Base-by-base conservation (phyloP, 2,888 invertebrate species). In the Heteropelma amictum region DNA sequence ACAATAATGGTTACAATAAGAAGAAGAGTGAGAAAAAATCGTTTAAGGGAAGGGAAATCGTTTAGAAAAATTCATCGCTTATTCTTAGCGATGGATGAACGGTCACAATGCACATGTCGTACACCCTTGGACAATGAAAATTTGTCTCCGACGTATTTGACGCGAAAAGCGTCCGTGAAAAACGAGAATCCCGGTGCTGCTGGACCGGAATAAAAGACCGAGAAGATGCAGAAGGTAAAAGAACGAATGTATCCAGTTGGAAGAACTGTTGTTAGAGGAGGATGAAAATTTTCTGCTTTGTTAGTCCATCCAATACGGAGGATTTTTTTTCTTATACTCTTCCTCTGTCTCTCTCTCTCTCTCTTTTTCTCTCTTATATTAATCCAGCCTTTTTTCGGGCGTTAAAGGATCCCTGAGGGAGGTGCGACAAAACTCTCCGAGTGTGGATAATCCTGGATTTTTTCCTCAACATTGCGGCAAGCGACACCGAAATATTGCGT, bases 141-240 rank as follows among this genome's bases (percentile, higher is more conserved):
- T 88, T 88, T 88, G 88, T 88, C 88, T 83, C 82, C 85, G 79
- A 78, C 75, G 77, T 79, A 85, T 85, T 87, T 87, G 88, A 88
- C 88, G 88, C 88, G 87, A 84, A 85, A 88, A 86, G 82, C 82
- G 76, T 76, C 81, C 80, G 80, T 83, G 73, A 83, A 83, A 77
- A 65, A n/a, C n/a, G 72, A 72, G 65, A 53, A 38, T 28, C 68
- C 65, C 14, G 71, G 40, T 53, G 61, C 68, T 35, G 19, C 21
- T 28, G 61, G 63, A 70, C 76, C 21, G 71, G 58, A 40, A 28
- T 19, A 8, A 19, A 30, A 63, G 71, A 26, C 21, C n/a, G 49
- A 8, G 45, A 33, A 38, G 60, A 45, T 26, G 12, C 21, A 58
- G 51, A 58, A 51, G 33, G 42, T 47, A 19, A 30, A 58, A 51